These are phyloP conservation scores for Sitophilus oryzae DNA, from an alignment of 1,140 invertebrate genomes.

Conservation along the genomic window DNA sequence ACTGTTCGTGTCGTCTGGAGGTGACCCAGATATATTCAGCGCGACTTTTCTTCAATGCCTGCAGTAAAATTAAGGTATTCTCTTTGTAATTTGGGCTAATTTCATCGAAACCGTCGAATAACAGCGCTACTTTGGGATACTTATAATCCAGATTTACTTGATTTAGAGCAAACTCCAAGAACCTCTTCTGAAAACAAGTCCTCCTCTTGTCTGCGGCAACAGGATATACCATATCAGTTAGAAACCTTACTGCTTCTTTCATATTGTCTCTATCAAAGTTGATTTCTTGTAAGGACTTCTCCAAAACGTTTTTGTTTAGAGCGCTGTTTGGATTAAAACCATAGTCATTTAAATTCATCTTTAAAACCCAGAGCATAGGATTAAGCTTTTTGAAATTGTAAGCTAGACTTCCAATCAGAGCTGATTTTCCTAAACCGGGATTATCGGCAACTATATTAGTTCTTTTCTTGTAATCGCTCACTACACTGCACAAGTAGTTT, in stretches of 20 bases:
- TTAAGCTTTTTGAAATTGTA: background rate
- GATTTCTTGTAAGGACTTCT: background rate
- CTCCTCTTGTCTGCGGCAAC: background rate
- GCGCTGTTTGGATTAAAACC: background rate
- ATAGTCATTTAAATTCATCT: constrained; percentile 3
- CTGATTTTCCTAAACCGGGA: constrained; percentile 4
- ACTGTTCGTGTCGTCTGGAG: background rate
- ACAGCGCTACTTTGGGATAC: background rate
- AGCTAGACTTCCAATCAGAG: background rate
- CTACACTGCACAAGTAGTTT: no score
- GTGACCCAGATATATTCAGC: background rate
- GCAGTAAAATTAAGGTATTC: constrained; percentile 1
- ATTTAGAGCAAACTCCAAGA: background rate
- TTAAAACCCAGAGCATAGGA: background rate
- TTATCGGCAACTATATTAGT: background rate
- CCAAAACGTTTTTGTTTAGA: background rate
- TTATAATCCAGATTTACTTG: no score
- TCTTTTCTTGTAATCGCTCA: constrained; percentile 1
- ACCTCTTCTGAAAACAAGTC: background rate
- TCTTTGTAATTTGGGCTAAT: constrained; percentile 4
- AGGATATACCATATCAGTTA: background rate
- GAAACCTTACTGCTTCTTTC: background rate
- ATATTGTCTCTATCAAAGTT: background rate
- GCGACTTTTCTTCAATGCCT: background rate
- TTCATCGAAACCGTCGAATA: constrained; percentile 10